phyloP scores from a whole-genome alignment of 2,888 invertebrate species.

The Listrodromus nycthemerus region DNA sequence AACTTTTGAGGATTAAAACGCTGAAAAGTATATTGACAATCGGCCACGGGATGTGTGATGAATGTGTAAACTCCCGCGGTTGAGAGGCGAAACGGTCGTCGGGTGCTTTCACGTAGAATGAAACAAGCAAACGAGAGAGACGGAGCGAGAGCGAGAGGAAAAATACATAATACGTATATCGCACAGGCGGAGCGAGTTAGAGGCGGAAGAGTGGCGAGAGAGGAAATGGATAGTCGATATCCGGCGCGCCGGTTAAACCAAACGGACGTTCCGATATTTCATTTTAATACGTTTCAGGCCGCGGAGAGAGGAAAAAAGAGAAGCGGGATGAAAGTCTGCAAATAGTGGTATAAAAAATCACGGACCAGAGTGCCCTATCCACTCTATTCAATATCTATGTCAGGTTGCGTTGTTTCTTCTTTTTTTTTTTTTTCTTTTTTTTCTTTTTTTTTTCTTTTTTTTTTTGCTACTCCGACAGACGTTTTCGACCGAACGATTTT shows the following conservation, averaged over 20 bases:
- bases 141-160: constrained; percentile 3
- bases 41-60: constrained; percentile 27
- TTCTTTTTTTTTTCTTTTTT: neutral
- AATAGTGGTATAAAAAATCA: constrained; percentile 43
- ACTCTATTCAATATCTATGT: constrained; percentile 29
- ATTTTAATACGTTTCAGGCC: constrained; percentile 58
- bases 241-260: constrained; percentile 60
- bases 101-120: constrained; percentile 11
- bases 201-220: constrained; percentile 24
- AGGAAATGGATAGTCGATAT: constrained; percentile 61
- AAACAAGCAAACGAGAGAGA: neutral
- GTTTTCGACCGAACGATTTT: neutral
- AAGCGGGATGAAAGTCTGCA: constrained; percentile 37
- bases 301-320: constrained; percentile 4
- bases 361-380: neutral
- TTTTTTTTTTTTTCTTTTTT: neutral
- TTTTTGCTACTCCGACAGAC: neutral
- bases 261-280: constrained; percentile 62
- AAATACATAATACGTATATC: constrained; percentile 35
- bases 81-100: constrained; percentile 31
- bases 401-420: constrained; percentile 23
- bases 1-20: constrained; percentile 15
- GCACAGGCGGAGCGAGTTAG: constrained; percentile 2
- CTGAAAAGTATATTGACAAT: constrained; percentile 40
- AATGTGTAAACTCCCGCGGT: constrained; percentile 22